Base-by-base conservation (phyloP, 64 coral and sea anemone species). In the Stichodactyla helianthus region DNA sequence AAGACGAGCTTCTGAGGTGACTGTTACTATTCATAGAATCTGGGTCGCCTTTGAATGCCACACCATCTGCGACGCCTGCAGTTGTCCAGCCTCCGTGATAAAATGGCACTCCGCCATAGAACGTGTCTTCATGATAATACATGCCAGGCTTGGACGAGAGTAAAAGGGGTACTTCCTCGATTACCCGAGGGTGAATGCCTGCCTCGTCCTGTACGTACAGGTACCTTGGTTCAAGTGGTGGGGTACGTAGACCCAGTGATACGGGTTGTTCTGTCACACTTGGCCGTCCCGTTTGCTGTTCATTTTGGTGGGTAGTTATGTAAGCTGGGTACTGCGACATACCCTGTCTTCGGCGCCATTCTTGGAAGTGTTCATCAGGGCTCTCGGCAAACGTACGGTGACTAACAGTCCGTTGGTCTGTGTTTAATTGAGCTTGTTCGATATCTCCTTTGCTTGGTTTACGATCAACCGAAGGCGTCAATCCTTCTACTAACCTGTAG, bases 271-370 rank as follows among this genome's bases (percentile, higher is more conserved):
- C 67, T 18, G 84, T 82, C 44, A 82, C 53, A 60, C 44, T 85
- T 13, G 84, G 17, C 81, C 79, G 82, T 25, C 83, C 52, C 16
- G 20, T 50, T 7, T 54, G 35, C 35, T 44, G 88, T 22, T 65
- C 57, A 74, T 74, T 77, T 10, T 67, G 54, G 62, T 20, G 74
- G 16, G 78, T 20, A 63, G 83, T 28, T 17, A 63, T 60, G 56
- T 84, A 84, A 1, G 54, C 83, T 19, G 83, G 83, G 25, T 84
- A 84, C 17, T 84, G 59, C 6, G 83, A 5, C 27, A 60, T 60
- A 5, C 83, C 83, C 57, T 92, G 90, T 20, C 90, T 82, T 57
- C 90, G 90, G 10, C 51, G 22, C 90, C 90, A 92, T 54, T 92
- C 85, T 59, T 85, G 76, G 54, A 92, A 92, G 55, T 92, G 90